Percentiles rank a stretch among this genome's conserved stretches.
Evolutionary conservation across 2,797 vertebrate genomes (phyloP).

Genomic region (Chromobotia macracanthus): DNA sequence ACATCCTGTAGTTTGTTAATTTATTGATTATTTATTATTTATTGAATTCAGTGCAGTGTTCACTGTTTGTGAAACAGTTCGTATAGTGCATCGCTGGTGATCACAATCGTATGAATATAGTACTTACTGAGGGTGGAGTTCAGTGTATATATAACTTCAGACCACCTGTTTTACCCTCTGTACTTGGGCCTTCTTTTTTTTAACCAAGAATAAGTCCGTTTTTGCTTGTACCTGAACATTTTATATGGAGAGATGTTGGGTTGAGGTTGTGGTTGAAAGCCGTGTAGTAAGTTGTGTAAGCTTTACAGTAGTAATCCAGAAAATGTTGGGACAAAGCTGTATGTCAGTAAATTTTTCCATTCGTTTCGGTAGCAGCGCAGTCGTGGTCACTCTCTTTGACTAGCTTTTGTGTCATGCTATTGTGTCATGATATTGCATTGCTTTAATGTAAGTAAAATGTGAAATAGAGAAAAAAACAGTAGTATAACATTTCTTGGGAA

Average conservation of each 20-base stretch:
- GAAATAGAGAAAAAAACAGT: slow-evolving; percentile 49
- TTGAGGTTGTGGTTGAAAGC: slow-evolving; percentile 58
- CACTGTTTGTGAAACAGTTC: slow-evolving; percentile 29
- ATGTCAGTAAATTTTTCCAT: slow-evolving; percentile 50
- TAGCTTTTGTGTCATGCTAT: slow-evolving; percentile 60
- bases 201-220: slow-evolving; percentile 41
- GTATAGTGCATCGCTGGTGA: slow-evolving; percentile 46
- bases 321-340: slow-evolving; percentile 46
- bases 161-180: slow-evolving; percentile 38
- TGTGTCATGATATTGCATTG: slow-evolving; percentile 61
- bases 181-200: slow-evolving; percentile 40
- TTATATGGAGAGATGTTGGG: slow-evolving; percentile 57
- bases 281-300: slow-evolving; percentile 62
- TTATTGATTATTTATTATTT: slow-evolving; percentile 43
- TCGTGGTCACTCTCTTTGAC: slow-evolving; percentile 38
- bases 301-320: slow-evolving; percentile 59
- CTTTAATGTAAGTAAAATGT: slow-evolving; percentile 62
- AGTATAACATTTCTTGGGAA: slow-evolving; percentile 54
- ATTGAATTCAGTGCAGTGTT: slow-evolving; percentile 34
- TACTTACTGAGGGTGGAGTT: slow-evolving; percentile 34
- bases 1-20: slow-evolving; percentile 35
- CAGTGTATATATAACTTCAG: slow-evolving; percentile 54
- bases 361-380: slow-evolving; percentile 19
- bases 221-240: slow-evolving; percentile 57
- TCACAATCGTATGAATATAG: slow-evolving; percentile 29